Base-by-base conservation (phyloP, 2,113 vertebrate genomes). In the Macquaria australasica region DNA sequence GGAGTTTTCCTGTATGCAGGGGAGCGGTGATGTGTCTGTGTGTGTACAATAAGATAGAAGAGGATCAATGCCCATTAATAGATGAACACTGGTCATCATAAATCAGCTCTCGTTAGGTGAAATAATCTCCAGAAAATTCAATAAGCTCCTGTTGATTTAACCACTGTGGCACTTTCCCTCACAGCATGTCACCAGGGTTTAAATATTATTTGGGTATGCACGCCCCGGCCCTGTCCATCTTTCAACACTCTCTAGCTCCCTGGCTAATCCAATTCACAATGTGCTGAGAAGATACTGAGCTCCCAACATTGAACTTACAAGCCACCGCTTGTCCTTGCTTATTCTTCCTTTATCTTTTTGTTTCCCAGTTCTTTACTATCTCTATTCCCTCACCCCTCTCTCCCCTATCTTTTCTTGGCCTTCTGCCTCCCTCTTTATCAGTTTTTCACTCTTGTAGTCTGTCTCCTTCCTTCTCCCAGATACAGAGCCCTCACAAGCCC, bases 11-110 rank as follows among this genome's bases (percentile, higher is more conserved):
- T n/a, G 15, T 37, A 45, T 72, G 45, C 25, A 60, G 8, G 59
- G 45, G 9, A 34, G 72, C 51, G 9, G 6, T 8, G 21, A 62
- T 77, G n/a, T 34, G 72, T 48, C 3, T 77, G n/a, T 34, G 72
- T 48, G 31, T 25, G 6, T 67, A 21, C 21, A 50, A 43, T 21
- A 51, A 39, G 55, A 79, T 0, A 68, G 45, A 53, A 51, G 37
- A 25, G 45, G 69, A 69, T 87, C 75, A 66, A 89, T 79, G 59
- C 3, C 39, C 45, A 75, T 85, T 86, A 72, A 78, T 81, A 71
- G 12, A 88, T 43, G 9, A 88, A 77, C 31, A n/a, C 59, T 51
- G 45, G 11, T 55, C 41, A 21, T 82, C 48, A 53, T 12, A 28
- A 34, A 81, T 87, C 39, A 45, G 6, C 79, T 82, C 39, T 62